Conservation (phyloP, 2,888 invertebrate species). For the Anodontia alba region DNA sequence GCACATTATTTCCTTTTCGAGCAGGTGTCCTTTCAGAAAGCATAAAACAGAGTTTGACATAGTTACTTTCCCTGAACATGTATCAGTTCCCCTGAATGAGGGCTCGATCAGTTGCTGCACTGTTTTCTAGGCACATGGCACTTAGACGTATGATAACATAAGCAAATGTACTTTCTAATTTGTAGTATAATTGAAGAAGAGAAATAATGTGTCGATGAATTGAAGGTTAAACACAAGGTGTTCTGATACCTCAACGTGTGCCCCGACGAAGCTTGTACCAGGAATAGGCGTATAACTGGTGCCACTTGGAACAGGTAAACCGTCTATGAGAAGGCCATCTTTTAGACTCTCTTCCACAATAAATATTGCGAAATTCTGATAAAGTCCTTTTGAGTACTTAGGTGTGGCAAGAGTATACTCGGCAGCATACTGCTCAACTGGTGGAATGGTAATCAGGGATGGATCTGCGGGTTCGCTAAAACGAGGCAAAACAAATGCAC, state of each 20-base stretch:
- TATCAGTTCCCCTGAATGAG: no score
- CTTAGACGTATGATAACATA: no score
- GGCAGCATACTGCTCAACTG: slow-evolving; percentile 65
- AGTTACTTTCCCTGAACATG: no score
- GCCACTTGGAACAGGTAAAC: slow-evolving; percentile 30
- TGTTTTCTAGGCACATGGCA: no score
- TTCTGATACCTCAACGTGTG: slow-evolving; percentile 43
- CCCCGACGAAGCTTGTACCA: slow-evolving; percentile 48
- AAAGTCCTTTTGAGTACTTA: slow-evolving; percentile 54
- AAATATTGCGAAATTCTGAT: slow-evolving; percentile 59
- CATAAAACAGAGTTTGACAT: no score
- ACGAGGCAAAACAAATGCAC: slow-evolving; percentile 23
- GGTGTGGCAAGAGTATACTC: slow-evolving; percentile 69
- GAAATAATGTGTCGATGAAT: no score
- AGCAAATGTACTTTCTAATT: no score
- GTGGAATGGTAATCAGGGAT: slow-evolving; percentile 70
- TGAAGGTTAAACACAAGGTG: no score
- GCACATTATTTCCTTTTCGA: no score
- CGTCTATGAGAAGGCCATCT: slow-evolving; percentile 48
- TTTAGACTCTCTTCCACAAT: slow-evolving; percentile 46
- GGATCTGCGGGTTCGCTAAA: slow-evolving; percentile 67
- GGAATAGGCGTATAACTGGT: slow-evolving; percentile 42
- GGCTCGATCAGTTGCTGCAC: no score
- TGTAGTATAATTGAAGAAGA: no score
- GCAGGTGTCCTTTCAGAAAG: no score